These are phyloP conservation scores for Oryctes rhinoceros DNA, from an alignment of 1,140 invertebrate genomes.

Conservation along the genomic window DNA sequence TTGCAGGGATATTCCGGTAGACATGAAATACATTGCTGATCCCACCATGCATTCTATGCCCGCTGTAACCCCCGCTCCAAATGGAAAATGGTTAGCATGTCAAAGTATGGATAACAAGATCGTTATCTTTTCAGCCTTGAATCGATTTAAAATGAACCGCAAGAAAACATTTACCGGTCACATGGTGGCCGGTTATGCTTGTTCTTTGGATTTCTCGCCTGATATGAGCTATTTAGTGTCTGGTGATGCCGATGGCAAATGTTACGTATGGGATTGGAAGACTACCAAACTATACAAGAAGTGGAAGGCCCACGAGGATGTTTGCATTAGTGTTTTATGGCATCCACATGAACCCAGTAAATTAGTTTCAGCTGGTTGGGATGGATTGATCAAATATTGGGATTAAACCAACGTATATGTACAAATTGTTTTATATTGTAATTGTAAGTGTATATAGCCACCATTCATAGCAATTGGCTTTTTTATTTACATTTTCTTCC, in stretches of 20 bases:
- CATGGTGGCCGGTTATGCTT: conserved; percentile 99
- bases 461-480: too few species aligned
- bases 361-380: conserved; percentile 97
- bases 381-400: conserved; percentile 98
- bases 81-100: conserved; percentile 98
- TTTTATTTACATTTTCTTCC: too few species aligned
- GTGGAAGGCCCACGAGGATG: conserved; percentile 98
- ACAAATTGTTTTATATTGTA: not conserved
- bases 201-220: conserved; percentile 95
- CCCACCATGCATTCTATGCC: conserved; percentile 99
- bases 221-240: conserved; percentile 99
- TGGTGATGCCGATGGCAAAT: conserved; percentile 99
- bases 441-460: too few species aligned
- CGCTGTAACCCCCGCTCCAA: conserved; percentile 91
- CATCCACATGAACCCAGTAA: conserved; percentile 99
- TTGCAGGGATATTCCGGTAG: conserved; percentile 95
- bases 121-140: conserved; percentile 96
- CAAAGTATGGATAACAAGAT: conserved; percentile 99
- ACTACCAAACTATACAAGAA: conserved; percentile 97
- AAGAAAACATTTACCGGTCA: conserved; percentile 99
- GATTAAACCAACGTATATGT: conserved; percentile 71
- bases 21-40: conserved; percentile 99
- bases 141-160: conserved; percentile 96
- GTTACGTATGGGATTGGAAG: conserved; percentile 99
- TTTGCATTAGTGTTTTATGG: conserved; percentile 95